Evolutionary conservation across 1,140 invertebrate species (phyloP).

Genomic region (Helicoverpa zea): DNA sequence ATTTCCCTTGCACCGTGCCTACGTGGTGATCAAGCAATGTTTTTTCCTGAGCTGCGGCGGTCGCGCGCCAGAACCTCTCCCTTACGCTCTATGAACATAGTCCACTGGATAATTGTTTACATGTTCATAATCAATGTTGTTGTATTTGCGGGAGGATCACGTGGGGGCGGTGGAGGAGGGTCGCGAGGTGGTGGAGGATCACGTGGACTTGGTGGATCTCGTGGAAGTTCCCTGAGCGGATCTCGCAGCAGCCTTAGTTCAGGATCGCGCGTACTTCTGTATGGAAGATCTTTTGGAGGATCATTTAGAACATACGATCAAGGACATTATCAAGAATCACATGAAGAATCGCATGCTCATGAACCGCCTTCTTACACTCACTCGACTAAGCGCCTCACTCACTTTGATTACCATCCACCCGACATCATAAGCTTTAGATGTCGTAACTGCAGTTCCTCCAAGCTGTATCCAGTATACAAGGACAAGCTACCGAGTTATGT

Average conservation of each 20-base stretch:
- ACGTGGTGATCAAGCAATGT: constrained; percentile 70
- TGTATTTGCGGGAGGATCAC: constrained; percentile 73
- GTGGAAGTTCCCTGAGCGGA: neutral
- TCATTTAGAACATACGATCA: too few relatives aligned
- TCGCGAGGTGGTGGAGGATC: constrained; percentile 47
- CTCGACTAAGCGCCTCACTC: constrained; percentile 70
- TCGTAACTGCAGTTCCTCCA: constrained; percentile 66
- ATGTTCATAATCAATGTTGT: constrained; percentile 51
- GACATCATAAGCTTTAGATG: constrained; percentile 72
- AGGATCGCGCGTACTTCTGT: neutral
- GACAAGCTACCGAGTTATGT: constrained; percentile 74
- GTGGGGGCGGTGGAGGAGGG: constrained; percentile 67
- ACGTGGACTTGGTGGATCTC: neutral
- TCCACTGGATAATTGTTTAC: constrained; percentile 56
- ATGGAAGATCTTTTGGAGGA: neutral
- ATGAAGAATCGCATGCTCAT: neutral
- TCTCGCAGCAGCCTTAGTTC: too few relatives aligned
- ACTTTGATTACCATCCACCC: constrained; percentile 78
- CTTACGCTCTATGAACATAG: constrained; percentile 71
- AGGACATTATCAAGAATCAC: too few relatives aligned
- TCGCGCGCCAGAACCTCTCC: constrained; percentile 73
- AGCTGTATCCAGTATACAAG: constrained; percentile 76
- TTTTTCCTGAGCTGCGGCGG: constrained; percentile 67
- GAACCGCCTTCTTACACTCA: constrained; percentile 32
- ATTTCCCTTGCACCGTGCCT: constrained; percentile 68